Base-by-base conservation (phyloP, 2,888 invertebrate species). In the Acanthosoma haemorrhoidale region DNA sequence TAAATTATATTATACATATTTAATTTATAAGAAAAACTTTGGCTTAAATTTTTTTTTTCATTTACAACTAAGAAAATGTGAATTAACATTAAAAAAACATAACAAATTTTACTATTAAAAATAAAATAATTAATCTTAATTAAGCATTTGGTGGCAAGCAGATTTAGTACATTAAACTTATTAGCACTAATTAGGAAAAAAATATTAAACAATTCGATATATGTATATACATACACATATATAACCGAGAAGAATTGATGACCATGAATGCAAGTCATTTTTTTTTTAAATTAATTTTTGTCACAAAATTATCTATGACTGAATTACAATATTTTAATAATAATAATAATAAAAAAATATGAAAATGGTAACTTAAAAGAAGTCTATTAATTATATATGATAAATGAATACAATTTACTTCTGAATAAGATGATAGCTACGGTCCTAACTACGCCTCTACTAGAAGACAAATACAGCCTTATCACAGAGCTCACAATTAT, bases 21-120 rank as follows among this genome's bases (percentile, higher is more conserved):
- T 31, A 38, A 66, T 38, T 66, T 41, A 41, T n/a, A n/a, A n/a
- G n/a, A n/a, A 43, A 39, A 66, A 67, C 51, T 57, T 67, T 57
- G 57, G 67, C 34, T 41, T 67, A 67, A 31, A 51, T 39, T 51
- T 34, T 51, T 66, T 67, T 29, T 57, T 67, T 38, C n/a, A 5
- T 21, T 34, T 41, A 57, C 18, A 31, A 13, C 6, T 15, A 29
- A 34, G 11, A 29, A 29, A 16, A 43, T n/a, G 13, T 18, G 5
- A 57, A 34, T 38, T 61, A 16, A 34, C n/a, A n/a, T n/a, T n/a
- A n/a, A 38, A 16, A 16, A 29, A 64, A 64, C 39, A 64, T 39
- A 15, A 25, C 29, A 64, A 39, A 29, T 39, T n/a, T n/a, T n/a
- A 51, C 25, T 51, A 51, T 51, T 25, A n/a, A 25, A n/a, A n/a